A percentile compares a stretch with the other conserved stretches of the same genome.
phyloP scores from a whole-genome alignment of 2,888 invertebrate genomes.

The Sesia apiformis region DNA sequence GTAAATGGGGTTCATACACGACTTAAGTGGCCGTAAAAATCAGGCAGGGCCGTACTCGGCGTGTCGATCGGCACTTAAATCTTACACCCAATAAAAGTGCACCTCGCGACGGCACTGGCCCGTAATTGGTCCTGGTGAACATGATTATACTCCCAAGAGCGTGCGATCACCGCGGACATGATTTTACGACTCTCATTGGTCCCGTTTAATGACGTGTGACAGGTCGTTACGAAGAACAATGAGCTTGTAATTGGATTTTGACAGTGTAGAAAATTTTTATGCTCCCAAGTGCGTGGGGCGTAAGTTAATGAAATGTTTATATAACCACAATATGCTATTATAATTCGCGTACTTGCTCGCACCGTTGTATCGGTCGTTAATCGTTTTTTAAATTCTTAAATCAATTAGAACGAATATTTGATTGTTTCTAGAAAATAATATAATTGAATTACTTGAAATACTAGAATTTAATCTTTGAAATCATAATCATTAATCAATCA shows the following conservation, averaged over 20 bases:
- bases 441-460: too few relatives aligned
- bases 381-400: too few relatives aligned
- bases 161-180: constrained; percentile 40
- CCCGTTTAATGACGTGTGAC: constrained; percentile 67
- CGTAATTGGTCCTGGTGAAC: constrained; percentile 66
- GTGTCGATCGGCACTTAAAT: constrained; percentile 70
- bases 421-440: too few relatives aligned
- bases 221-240: constrained; percentile 52
- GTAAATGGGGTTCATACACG: constrained; percentile 15
- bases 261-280: constrained; percentile 15
- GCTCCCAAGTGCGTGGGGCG: background rate
- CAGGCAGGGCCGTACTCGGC: constrained; percentile 46
- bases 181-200: constrained; percentile 68
- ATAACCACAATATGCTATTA: background rate
- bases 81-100: constrained; percentile 72
- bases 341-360: too few relatives aligned
- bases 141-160: constrained; percentile 37
- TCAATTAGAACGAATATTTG: too few relatives aligned
- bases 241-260: constrained; percentile 61
- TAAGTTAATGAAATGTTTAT: background rate
- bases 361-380: too few relatives aligned
- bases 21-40: constrained; percentile 60
- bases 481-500: too few relatives aligned
- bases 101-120: constrained; percentile 45
- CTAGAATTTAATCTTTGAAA: too few relatives aligned